Evolutionary conservation across 2,888 invertebrate species (phyloP), one percentile per base, ranked within the genome.

Genomic region (Nyleta sp.): DNA sequence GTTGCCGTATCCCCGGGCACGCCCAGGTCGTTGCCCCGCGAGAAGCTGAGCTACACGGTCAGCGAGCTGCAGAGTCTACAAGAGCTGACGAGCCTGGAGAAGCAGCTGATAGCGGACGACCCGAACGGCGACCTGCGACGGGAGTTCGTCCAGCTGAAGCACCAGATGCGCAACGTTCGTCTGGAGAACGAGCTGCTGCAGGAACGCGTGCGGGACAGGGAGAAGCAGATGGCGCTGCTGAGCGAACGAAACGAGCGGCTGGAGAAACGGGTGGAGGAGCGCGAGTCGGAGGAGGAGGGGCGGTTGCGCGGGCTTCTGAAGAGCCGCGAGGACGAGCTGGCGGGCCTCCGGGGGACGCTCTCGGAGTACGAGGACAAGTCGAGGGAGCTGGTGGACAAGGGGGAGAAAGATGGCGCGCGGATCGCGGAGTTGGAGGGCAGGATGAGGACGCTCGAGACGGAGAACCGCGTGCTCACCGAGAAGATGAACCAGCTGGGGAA

Each of bases 81-180:
- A 59, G 93, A 93, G 82, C 92, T 93, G 75, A 93, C 94, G 1
- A 91, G 92, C 60, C 88, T 93, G 78, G 95, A 95, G 86, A 94
- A 93, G 74, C 91, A 93, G 59, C 90, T 91, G 73, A 81, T 90
- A 5, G 91, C 91, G 13, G 88, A 87, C 60, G 91, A 92, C 82
- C 40, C 71, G 5, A 28, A 68, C 2, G 53, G 35, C n/a, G 52
- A 68, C n/a, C n/a, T 73, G 13, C 55, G 50, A 0, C 13, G 48
- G 1, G 64, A 74, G n/a, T 65, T 70, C 24, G 50, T n/a, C 1
- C 35, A 64, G 13, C 17, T 78, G 1, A 71, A 72, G 40, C 13
- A 2, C 6, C 44, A 72, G 22, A 20, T 77, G 28, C 28, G 50
- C 2, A 31, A 17, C 8, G 20, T 55, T 18, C 31, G 67, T 11